These are phyloP conservation scores for Corythornis vintsioides DNA, from an alignment of 2,113 vertebrate genomes.

Conservation along the genomic window DNA sequence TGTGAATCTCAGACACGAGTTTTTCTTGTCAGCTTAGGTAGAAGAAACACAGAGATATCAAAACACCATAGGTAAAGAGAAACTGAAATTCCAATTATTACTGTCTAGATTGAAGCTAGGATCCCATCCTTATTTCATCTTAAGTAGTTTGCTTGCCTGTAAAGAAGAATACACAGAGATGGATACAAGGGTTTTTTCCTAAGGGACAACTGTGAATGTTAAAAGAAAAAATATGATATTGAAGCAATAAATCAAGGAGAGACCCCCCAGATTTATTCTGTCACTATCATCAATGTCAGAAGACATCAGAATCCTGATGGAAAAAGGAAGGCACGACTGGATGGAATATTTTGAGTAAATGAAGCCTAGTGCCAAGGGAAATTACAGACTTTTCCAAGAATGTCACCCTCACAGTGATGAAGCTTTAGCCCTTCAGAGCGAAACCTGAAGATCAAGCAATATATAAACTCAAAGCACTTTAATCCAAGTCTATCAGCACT, in stretches of 20 bases:
- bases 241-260: constrained; percentile 13
- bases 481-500: not conserved
- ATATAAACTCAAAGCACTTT: not conserved
- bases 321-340: not conserved
- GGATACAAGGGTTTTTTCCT: not conserved
- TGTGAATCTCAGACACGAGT: not conserved
- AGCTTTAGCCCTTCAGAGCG: constrained; percentile 11
- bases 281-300: constrained; percentile 39
- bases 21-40: not conserved
- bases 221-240: not conserved
- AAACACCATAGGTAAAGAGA: not conserved
- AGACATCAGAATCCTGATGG: constrained; percentile 16
- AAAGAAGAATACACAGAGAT: not conserved
- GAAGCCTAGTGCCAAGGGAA: constrained; percentile 62
- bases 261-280: not conserved
- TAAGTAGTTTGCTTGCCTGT: not conserved
- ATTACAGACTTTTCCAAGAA: constrained; percentile 55
- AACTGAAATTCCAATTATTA: not conserved
- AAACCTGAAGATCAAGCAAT: not conserved
- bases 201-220: not conserved
- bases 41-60: not conserved
- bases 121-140: not conserved
- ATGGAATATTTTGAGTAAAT: constrained; percentile 50
- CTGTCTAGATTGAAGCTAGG: not conserved
- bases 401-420: constrained; percentile 56